A percentile compares a stretch with the other conserved stretches of the same genome.
Evolutionary conservation across 2,797 vertebrate species (phyloP).

Genomic region (Fundulus diaphanus): DNA sequence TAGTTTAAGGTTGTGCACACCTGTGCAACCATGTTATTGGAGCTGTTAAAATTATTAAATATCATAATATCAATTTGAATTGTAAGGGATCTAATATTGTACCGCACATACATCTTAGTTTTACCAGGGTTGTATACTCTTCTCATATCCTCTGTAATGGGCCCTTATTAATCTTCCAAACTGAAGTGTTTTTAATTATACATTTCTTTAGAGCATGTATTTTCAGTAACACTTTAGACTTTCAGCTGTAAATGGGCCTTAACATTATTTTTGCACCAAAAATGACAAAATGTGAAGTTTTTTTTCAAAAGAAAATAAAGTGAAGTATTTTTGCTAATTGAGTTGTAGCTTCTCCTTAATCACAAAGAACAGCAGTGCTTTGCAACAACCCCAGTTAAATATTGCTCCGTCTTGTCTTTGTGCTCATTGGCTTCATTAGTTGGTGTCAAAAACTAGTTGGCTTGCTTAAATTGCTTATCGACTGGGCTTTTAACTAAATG

Average conservation of each 20-base stretch:
- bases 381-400: conserved; percentile 36
- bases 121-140: not conserved
- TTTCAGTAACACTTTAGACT: not conserved
- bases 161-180: not conserved
- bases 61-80: no score
- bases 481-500: conserved; percentile 72
- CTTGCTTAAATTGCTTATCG: conserved; percentile 71
- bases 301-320: not conserved
- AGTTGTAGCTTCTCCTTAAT: not conserved
- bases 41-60: no score
- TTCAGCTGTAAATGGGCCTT: not conserved
- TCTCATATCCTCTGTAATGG: not conserved
- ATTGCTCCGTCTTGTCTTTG: conserved; percentile 53
- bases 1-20: no score
- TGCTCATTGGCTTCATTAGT: conserved; percentile 69
- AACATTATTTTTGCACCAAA: not conserved
- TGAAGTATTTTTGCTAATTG: not conserved
- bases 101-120: no score
- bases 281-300: not conserved
- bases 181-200: not conserved
- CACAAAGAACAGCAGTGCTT: conserved; percentile 27
- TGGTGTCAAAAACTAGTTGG: conserved; percentile 58
- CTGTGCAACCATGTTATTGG: no score
- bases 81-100: no score
- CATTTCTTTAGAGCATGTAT: not conserved